Base-by-base conservation (phyloP, 2,888 invertebrate species). In the Tetramorium bicarinatum region DNA sequence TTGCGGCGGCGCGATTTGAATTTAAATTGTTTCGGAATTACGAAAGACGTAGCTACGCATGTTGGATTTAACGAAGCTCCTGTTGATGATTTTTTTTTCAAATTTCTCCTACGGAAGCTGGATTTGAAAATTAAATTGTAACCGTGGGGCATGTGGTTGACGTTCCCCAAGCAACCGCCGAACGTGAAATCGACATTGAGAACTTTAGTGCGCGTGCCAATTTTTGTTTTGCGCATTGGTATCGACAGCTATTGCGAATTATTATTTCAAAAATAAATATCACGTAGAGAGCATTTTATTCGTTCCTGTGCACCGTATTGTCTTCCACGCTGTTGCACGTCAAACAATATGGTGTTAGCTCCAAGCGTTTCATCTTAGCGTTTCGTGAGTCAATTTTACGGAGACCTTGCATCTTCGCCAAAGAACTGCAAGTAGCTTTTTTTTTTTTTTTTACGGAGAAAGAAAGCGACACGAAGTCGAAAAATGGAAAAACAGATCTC, bases 11-110 rank as follows among this genome's bases (percentile, higher is more conserved):
- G 49, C 69, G 29, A 79, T 80, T 71, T 69, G 59, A 71, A 80
- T 80, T 80, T 71, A 80, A 59, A 80, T 80, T 59, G 72, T 72
- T 59, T 59, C 25, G 72, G 72, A 59, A 80, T 80, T 47, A 80
- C 71, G 79, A 34, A 80, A 80, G 79, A 80, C 69, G 71, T 38
- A 18, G 47, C 69, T 13, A 56, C 29, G 56, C 25, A 21, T 11
- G 21, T 44, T 56, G 56, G 44, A 71, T 77, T 52, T 54, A 25
- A 41, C 66, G 25, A 4, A 13, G 52, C 41, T 25, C 15, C 29
- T 25, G 25, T 80, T 18, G 25, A 61, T 71, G 72, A 71, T 71
- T 71, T 71, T 34, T 29, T 34, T 34, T 80, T 34, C 56, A 25
- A 71, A 56, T 59, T 11, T 13, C 18, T 47, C 47, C 0, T 41